Evolutionary conservation across 2,113 vertebrate species (phyloP).

Genomic region (Genyomyrus donnyi): DNA sequence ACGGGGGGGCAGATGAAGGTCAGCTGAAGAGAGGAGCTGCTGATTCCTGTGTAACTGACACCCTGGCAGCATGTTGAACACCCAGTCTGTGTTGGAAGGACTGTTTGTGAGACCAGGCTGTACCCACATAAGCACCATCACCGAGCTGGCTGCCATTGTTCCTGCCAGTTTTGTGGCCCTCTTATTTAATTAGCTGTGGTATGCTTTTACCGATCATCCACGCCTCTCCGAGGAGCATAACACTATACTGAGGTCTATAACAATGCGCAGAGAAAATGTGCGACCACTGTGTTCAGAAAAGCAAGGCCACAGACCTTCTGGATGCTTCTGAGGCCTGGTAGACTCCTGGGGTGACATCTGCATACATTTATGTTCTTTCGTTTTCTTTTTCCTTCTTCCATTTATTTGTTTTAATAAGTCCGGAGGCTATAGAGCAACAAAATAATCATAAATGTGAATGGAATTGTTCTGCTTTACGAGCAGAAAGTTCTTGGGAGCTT

Average conservation of each 20-base stretch:
- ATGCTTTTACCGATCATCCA: not conserved
- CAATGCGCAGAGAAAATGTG: not conserved
- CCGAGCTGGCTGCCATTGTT: not conserved
- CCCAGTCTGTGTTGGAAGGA: not conserved
- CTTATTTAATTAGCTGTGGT: constrained; percentile 23
- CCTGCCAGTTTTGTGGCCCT: constrained; percentile 18
- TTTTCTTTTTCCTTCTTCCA: constrained; percentile 13
- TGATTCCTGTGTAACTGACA: not conserved
- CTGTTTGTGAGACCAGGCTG: not conserved
- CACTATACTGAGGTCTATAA: not conserved
- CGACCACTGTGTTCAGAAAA: not conserved
- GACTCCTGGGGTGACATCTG: not conserved
- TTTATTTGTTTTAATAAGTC: constrained; percentile 6
- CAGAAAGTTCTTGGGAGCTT: not conserved
- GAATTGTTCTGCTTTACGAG: not conserved
- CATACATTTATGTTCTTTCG: not conserved
- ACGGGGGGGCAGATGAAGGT: not conserved
- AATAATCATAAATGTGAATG: constrained; percentile 24
- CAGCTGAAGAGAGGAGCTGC: not conserved
- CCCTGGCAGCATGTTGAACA: not conserved
- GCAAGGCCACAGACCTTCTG: not conserved
- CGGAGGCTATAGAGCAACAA: not conserved
- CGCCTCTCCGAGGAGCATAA: not conserved
- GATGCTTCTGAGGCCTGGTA: not conserved
- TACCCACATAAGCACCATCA: not conserved